A percentile compares a stretch with the other conserved stretches of the same genome.
phyloP scores from a whole-genome alignment of 2,113 vertebrate genomes.

The Megaceryle torquata region DNA sequence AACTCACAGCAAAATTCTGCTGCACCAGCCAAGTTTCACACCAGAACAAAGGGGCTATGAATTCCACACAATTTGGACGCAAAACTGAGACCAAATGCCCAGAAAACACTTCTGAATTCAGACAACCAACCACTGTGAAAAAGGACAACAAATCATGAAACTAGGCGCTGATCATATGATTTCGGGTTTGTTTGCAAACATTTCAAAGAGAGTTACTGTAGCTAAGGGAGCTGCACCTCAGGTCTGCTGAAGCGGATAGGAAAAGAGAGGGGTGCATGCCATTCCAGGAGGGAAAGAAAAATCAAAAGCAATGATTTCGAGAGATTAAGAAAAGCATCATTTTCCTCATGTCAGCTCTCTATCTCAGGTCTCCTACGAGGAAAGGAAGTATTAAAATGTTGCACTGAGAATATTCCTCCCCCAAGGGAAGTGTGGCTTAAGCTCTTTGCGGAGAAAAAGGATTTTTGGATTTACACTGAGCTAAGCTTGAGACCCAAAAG shows the following conservation, averaged over 20 bases:
- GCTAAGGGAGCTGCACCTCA: background rate
- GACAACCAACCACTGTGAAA: background rate
- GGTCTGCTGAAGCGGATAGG: background rate
- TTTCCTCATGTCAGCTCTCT: background rate
- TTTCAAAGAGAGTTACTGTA: background rate
- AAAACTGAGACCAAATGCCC: slow-evolving; percentile 40
- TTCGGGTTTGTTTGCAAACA: background rate
- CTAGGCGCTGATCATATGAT: background rate
- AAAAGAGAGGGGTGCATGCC: background rate
- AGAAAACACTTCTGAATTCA: slow-evolving; percentile 46
- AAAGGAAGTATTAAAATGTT: background rate
- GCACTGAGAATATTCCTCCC: background rate
- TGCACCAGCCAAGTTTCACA: slow-evolving; percentile 36
- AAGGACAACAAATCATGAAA: background rate
- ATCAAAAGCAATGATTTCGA: background rate
- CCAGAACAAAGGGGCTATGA: slow-evolving; percentile 36
- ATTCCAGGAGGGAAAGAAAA: background rate
- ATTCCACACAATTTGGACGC: slow-evolving; percentile 32
- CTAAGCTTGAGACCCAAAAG: slow-evolving; percentile 8
- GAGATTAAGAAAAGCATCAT: background rate
- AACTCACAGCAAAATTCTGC: slow-evolving; percentile 33
- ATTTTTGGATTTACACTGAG: slow-evolving; percentile 36
- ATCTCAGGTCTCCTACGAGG: background rate
- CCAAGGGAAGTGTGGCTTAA: slow-evolving; percentile 7
- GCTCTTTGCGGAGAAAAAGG: background rate